Evolutionary conservation across 2,797 vertebrate species (phyloP).

Genomic region (Anguilla obscura): DNA sequence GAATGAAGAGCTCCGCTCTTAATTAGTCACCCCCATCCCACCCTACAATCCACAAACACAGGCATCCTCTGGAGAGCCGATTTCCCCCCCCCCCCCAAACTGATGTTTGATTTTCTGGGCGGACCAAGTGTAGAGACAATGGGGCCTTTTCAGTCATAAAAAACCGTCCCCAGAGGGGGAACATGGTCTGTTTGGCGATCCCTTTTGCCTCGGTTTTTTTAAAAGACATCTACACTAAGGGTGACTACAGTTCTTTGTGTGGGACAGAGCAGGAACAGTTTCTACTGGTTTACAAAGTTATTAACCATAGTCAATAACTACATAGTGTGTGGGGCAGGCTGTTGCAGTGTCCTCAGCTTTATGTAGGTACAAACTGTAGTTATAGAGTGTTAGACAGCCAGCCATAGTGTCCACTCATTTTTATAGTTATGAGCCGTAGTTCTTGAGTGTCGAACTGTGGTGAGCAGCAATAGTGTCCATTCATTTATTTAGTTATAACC

Average conservation of each 20-base stretch:
- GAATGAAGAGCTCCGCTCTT: conserved; percentile 5
- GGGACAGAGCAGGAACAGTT: not conserved
- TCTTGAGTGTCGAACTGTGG: not conserved
- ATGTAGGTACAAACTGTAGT: too few species aligned
- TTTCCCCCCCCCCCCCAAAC: not conserved
- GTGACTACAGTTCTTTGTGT: not conserved
- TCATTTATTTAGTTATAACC: not conserved
- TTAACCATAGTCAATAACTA: not conserved
- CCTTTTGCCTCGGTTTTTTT: not conserved
- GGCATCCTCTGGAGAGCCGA: not conserved
- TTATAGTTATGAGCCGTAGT: not conserved
- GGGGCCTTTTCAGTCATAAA: not conserved
- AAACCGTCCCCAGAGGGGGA: not conserved
- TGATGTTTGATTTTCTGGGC: not conserved
- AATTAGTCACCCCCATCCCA: conserved; percentile 14
- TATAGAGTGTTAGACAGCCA: too few species aligned
- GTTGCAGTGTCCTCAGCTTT: too few species aligned
- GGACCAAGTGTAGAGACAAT: not conserved
- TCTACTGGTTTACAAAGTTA: not conserved
- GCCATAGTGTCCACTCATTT: not conserved
- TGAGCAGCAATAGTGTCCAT: too few species aligned
- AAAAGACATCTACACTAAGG: not conserved
- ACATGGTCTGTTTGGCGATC: not conserved
- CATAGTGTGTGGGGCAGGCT: too few species aligned
- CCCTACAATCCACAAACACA: not conserved